Evolutionary conservation across 2,797 vertebrate species (phyloP).

Genomic region (Anguilla obscura): DNA sequence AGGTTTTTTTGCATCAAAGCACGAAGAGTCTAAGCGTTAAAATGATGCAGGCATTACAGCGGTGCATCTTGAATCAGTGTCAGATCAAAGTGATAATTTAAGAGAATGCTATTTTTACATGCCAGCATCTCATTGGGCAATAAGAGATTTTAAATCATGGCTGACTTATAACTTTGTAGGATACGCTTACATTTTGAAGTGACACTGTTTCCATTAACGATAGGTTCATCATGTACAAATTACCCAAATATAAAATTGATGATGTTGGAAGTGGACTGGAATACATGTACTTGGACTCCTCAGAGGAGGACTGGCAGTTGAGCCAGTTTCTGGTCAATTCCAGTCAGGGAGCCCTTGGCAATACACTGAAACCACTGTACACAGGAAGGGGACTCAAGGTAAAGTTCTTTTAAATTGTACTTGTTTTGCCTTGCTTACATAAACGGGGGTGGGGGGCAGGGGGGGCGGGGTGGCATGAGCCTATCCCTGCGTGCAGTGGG

Average conservation of each 20-base stretch:
- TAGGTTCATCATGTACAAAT: conserved; percentile 91
- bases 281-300: conserved; percentile 86
- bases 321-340: conserved; percentile 77
- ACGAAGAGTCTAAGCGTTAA: too few relatives aligned
- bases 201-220: not conserved
- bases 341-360: conserved; percentile 74
- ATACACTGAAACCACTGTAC: conserved; percentile 83
- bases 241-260: conserved; percentile 74
- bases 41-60: too few relatives aligned
- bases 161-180: not conserved
- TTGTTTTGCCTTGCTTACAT: not conserved
- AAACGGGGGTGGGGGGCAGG: too few relatives aligned
- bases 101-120: too few relatives aligned
- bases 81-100: too few relatives aligned
- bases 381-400: conserved; percentile 68
- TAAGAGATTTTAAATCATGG: not conserved
- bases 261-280: conserved; percentile 75
- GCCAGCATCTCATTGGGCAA: too few relatives aligned
- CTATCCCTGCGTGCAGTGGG: too few relatives aligned
- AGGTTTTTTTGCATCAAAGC: too few relatives aligned
- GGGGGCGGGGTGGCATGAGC: too few relatives aligned
- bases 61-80: too few relatives aligned
- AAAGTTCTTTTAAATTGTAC: conserved; percentile 44
- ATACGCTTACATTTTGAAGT: not conserved
- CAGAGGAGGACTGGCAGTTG: conserved; percentile 71